phyloP scores from a whole-genome alignment of 53 echinoderm and acorn worm genomes.

The Arbacia lixula region DNA sequence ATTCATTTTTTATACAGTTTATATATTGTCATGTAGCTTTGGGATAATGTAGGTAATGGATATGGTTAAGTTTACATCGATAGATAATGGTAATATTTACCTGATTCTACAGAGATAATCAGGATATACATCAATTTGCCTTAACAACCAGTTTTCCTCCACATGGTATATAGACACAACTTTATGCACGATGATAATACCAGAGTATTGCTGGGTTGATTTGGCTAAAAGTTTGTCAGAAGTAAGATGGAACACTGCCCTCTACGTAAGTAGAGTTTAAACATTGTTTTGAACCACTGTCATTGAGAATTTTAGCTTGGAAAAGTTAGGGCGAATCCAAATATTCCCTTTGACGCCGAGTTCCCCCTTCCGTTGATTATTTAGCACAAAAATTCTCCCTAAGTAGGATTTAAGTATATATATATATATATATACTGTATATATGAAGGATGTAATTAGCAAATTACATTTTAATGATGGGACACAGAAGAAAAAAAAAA shows the following conservation, averaged over 20 bases:
- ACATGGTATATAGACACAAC: constrained; percentile 10
- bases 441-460: too few species aligned
- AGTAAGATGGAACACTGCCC: constrained; percentile 4
- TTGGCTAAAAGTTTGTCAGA: background rate
- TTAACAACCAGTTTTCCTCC: constrained; percentile 14
- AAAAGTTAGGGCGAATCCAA: background rate
- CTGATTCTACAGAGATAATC: background rate
- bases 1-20: too few species aligned
- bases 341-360: background rate
- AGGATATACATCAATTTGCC: constrained; percentile 17
- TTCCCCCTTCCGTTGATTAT: constrained; percentile 11
- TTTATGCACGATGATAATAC: background rate
- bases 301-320: constrained; percentile 7
- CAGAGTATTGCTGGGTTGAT: background rate
- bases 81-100: background rate
- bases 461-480: too few species aligned
- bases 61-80: too few species aligned
- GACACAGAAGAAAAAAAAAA: too few species aligned
- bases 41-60: too few species aligned
- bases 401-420: too few species aligned
- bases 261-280: background rate
- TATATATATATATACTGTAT: too few species aligned
- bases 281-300: background rate
- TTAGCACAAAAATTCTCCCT: background rate
- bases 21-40: too few species aligned